These are phyloP conservation scores for Apotomis capreana DNA, from an alignment of 2,888 invertebrate genomes.

Conservation along the genomic window DNA sequence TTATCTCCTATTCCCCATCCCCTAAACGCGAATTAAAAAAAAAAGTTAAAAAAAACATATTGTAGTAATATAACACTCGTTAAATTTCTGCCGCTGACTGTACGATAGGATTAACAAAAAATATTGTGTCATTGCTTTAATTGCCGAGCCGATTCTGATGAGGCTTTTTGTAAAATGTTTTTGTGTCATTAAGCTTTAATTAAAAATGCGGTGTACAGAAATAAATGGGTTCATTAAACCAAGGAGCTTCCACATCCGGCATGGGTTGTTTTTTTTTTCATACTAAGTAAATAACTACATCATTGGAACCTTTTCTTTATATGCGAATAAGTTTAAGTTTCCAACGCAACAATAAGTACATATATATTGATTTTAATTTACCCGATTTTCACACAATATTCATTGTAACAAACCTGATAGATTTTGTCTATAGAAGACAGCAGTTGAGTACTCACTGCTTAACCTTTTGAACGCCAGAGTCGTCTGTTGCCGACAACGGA, in stretches of 20 bases:
- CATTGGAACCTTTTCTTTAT: neutral
- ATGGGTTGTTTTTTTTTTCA: neutral
- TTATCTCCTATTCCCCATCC: no score
- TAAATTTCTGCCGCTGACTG: constrained; percentile 8
- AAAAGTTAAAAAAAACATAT: neutral
- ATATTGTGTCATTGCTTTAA: constrained; percentile 35
- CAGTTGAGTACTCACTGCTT: no score
- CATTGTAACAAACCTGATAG: no score
- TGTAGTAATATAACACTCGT: neutral
- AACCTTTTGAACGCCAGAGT: no score
- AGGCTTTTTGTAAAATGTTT: constrained; percentile 35
- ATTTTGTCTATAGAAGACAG: no score
- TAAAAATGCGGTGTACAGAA: constrained; percentile 21
- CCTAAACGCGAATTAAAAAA: neutral
- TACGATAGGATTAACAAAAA: constrained; percentile 23
- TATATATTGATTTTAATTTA: no score
- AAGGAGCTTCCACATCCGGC: constrained; percentile 14
- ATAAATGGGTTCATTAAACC: constrained; percentile 40
- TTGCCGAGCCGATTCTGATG: constrained; percentile 36
- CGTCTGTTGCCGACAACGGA: no score
- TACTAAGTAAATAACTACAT: neutral
- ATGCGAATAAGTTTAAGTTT: neutral
- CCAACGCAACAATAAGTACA: no score
- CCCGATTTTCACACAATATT: no score
- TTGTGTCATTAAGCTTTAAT: constrained; percentile 37